Evolutionary conservation across 2,888 invertebrate species (phyloP).

Genomic region (Nomada goodeniana): DNA sequence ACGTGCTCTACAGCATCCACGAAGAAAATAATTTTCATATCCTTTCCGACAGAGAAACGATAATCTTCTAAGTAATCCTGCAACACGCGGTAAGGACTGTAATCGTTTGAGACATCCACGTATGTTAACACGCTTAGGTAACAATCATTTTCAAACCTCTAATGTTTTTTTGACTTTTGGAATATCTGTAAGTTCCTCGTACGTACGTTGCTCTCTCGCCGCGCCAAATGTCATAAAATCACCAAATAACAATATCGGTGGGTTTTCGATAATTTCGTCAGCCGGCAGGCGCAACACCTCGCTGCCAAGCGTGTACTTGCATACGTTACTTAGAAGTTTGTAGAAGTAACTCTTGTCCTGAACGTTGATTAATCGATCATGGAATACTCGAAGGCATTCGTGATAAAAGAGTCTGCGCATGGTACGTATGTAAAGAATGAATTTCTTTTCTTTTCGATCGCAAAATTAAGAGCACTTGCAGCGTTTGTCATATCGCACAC

Average conservation of each 20-base stretch:
- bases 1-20: slow-evolving; percentile 95
- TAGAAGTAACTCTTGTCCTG: slow-evolving; percentile 94
- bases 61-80: slow-evolving; percentile 94
- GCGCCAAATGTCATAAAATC: slow-evolving; percentile 93
- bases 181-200: slow-evolving; percentile 93
- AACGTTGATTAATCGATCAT: slow-evolving; percentile 93
- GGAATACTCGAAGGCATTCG: slow-evolving; percentile 96
- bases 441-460: not conserved
- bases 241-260: slow-evolving; percentile 91
- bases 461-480: not conserved
- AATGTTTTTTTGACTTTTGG: slow-evolving; percentile 89
- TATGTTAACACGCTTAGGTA: not conserved
- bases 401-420: slow-evolving; percentile 92
- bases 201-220: slow-evolving; percentile 90
- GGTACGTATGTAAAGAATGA: not conserved
- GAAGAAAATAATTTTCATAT: slow-evolving; percentile 94
- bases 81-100: not conserved
- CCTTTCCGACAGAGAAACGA: slow-evolving; percentile 90
- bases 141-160: slow-evolving; percentile 81
- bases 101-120: not conserved
- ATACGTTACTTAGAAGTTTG: slow-evolving; percentile 89
- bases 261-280: slow-evolving; percentile 86
- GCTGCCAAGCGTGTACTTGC: slow-evolving; percentile 87
- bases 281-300: slow-evolving; percentile 87
- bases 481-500: not conserved